Base-by-base conservation (phyloP, 2,113 vertebrate genomes). In the Noturus placidus region DNA sequence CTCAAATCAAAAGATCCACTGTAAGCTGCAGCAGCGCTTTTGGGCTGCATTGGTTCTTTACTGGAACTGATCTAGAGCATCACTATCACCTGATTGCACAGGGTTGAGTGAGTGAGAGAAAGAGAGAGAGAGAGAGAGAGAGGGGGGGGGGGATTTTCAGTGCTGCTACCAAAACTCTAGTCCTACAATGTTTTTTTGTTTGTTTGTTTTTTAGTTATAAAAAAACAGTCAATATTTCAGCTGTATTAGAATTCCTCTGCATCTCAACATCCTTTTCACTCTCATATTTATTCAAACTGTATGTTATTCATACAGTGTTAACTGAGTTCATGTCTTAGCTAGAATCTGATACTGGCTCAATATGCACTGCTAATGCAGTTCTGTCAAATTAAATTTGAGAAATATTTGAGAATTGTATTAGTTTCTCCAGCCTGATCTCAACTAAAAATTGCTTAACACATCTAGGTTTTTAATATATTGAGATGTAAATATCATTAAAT, bases 1-100 rank as follows among this genome's bases (percentile, higher is more conserved):
- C 33, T 42, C 33, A 54, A 86, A 86, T 81, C 30, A 86, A 81
- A 54, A 80, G 14, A 69, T 56, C 77, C 61, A 69, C n/a, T 35
- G 77, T 42, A 86, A 86, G 61, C 76, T 42, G 15, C 63, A 79
- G 61, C 84, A 61, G 56, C 50, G 84, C 84, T 56, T 56, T 15
- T 35, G 25, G 63, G 30, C 20, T 67, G 50, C 76, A 54, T 38
- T 35, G 7, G 17, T 67, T 80, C 59, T 80, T 80, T 52, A 86
- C 59, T 79, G 85, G 59, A 80, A 80, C 85, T 38, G 76, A 67
- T 86, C 19, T 79, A 65, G 85, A 27, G 85, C 38, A 78, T 14
- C 38, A 42, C 52, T 42, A 59, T 27, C 10, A 17, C 78, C 30
- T 78, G 59, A 46, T 59, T 80, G 69, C 13, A 17, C 17, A 14